These are phyloP conservation scores for Mus spicilegus DNA, from an alignment of 2,113 vertebrate genomes.

Conservation along the genomic window DNA sequence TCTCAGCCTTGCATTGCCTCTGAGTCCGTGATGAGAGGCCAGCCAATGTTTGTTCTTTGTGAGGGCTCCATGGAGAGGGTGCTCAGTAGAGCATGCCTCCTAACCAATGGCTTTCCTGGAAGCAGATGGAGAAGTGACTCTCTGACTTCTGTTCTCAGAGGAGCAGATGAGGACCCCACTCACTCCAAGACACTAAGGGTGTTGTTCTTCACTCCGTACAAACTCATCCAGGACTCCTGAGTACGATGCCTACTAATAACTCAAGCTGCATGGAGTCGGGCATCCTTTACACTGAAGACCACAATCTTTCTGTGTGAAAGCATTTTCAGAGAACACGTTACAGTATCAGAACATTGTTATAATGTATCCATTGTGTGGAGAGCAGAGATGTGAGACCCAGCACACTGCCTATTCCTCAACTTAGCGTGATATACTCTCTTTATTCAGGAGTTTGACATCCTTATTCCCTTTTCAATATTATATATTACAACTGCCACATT, in stretches of 20 bases:
- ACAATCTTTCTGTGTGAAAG: background rate
- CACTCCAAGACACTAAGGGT: background rate
- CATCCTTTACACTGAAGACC: constrained; percentile 22
- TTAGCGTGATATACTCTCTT: background rate
- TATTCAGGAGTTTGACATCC: background rate
- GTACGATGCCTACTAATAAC: background rate
- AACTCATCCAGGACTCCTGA: background rate
- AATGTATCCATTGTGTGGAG: background rate
- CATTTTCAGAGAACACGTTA: background rate
- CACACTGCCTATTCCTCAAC: no score
- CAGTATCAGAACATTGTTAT: background rate
- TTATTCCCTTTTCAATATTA: background rate
- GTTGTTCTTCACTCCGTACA: background rate
- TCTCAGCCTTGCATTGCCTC: background rate
- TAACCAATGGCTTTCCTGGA: background rate
- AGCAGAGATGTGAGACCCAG: background rate
- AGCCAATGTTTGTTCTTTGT: background rate
- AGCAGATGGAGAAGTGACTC: constrained; percentile 53
- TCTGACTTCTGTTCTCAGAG: constrained; percentile 57
- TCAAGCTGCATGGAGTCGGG: constrained; percentile 3
- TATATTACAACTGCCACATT: background rate
- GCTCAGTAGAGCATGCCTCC: background rate
- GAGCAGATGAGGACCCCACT: constrained; percentile 64
- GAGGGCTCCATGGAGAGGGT: background rate
- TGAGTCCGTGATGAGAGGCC: rapidly evolving